Base-by-base conservation (phyloP, 2,797 vertebrate genomes). In the Sparus aurata region DNA sequence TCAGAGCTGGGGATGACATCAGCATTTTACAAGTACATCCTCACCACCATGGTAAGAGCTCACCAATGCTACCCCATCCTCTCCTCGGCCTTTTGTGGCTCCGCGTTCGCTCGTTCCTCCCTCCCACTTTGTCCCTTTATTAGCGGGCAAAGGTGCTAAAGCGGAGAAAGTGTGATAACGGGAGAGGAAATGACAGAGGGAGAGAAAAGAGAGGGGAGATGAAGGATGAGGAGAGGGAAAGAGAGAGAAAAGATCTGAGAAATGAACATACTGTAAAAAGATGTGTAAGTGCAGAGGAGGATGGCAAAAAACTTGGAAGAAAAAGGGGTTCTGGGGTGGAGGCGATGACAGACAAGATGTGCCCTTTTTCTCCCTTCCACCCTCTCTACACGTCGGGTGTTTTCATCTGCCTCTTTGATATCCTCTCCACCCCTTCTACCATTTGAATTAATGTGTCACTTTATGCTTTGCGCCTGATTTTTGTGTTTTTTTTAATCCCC, bases 11-110 rank as follows among this genome's bases (percentile, higher is more conserved):
- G 97, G 77, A 98, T 98, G 97, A 97, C 96, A 15, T 97, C 97
- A 76, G 95, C 96, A 0, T 97, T 97, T 95, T 97, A 98, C 93
- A 97, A 97, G 91, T 98, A 97, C 93, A 98, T 98, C 94, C 95
- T 97, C 87, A 97, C 97, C 62, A 97, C 97, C 64, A 97, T 97
- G 97, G 97, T 97, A 92, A 94, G 93, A 89, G 87, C 65, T 66
- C 6, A 61, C 72, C 78, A 59, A 34, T 73, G 73, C 82, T 54
- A 22, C 70, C 20, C 59, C 47, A 53, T 30, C 25, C 59, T 12
- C n/a, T 59, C 20, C 16, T 47, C 4, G 15, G n/a, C 41, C 41
- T 18, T 62, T 7, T n/a, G 5, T 3, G n/a, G 7, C 69, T 63
- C 79, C 71, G 45, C 69, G 73, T 77, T 66, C 38, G 70, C 34